These are phyloP conservation scores for Forficula auricularia DNA, from an alignment of 1,140 invertebrate genomes.

Conservation along the genomic window DNA sequence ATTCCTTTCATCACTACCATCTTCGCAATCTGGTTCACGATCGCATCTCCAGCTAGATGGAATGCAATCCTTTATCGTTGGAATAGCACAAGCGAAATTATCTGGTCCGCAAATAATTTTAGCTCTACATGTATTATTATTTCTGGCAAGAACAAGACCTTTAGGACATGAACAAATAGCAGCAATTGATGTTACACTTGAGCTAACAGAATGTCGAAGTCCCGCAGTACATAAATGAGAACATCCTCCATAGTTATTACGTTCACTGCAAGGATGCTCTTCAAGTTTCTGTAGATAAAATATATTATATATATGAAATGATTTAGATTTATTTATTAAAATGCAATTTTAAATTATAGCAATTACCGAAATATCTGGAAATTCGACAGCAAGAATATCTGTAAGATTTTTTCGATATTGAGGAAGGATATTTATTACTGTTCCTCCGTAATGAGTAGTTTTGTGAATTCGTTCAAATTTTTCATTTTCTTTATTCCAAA, in stretches of 20 bases:
- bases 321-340: conserved; percentile 1
- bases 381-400: conserved; percentile 35
- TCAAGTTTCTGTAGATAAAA: conserved; percentile 15
- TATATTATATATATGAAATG: conserved; percentile 1
- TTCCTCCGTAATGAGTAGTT: conserved; percentile 19
- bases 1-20: conserved; percentile 62
- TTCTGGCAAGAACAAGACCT: conserved; percentile 48
- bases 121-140: conserved; percentile 46
- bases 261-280: conserved; percentile 24
- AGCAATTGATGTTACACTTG: conserved; percentile 21
- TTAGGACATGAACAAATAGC: conserved; percentile 58
- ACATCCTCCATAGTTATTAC: conserved; percentile 32
- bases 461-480: conserved; percentile 45
- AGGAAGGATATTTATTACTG: too few relatives aligned
- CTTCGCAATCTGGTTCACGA: conserved; percentile 62
- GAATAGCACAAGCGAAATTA: conserved; percentile 54
- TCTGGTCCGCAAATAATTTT: conserved; percentile 55
- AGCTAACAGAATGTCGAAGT: conserved; percentile 16
- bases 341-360: not conserved
- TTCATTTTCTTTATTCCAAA: conserved; percentile 55
- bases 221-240: conserved; percentile 49
- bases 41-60: conserved; percentile 72
- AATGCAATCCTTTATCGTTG: conserved; percentile 50
- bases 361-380: conserved; percentile 16
- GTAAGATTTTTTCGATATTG: conserved; percentile 23